These are phyloP conservation scores for Chrysolophus pictus DNA, from an alignment of 2,797 vertebrate species.

Conservation along the genomic window DNA sequence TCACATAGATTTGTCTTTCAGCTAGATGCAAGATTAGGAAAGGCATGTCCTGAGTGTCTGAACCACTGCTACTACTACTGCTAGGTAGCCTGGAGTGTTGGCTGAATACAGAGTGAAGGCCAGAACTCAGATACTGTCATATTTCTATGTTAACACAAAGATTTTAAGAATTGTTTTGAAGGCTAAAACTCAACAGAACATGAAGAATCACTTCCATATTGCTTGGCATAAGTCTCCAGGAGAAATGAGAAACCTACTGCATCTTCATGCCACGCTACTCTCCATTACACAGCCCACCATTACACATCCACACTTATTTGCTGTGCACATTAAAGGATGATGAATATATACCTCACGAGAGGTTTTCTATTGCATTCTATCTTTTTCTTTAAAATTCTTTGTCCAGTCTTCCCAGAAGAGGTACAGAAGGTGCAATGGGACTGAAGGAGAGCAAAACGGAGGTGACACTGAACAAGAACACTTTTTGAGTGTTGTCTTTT, in stretches of 20 bases:
- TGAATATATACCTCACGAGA: background rate
- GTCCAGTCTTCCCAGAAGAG: background rate
- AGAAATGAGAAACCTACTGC: background rate
- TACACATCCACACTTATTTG: background rate
- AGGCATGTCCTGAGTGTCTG: background rate
- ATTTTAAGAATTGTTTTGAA: background rate
- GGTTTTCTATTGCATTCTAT: accelerated
- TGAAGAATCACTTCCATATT: background rate
- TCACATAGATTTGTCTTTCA: background rate
- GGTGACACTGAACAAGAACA: accelerated
- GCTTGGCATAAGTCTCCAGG: accelerated
- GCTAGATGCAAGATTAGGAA: background rate
- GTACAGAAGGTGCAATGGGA: background rate
- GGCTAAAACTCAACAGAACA: background rate
- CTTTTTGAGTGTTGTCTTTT: background rate
- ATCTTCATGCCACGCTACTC: background rate
- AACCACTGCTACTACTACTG: background rate
- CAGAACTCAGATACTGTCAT: accelerated
- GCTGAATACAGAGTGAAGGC: background rate
- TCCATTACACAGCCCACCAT: background rate
- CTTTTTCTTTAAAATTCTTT: background rate
- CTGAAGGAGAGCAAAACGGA: background rate
- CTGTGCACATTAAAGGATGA: background rate
- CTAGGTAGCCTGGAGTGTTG: background rate
- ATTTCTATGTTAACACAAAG: background rate